Percentiles rank a stretch among this genome's conserved stretches.
Conservation (phyloP, 1,140 invertebrate species). For the Drosophila aff. region DNA sequence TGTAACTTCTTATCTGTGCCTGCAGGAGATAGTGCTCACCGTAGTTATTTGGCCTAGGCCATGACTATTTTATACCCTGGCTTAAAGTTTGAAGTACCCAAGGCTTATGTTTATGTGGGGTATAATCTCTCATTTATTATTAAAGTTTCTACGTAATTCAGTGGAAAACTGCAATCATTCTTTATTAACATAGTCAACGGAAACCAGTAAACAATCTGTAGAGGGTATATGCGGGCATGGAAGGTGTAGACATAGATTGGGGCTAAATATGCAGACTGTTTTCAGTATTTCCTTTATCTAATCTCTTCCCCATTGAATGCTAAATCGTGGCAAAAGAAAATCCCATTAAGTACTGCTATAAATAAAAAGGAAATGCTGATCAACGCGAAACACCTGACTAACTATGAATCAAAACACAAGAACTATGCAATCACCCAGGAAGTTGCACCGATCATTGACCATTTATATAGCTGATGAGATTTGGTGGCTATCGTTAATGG, state of each 20-base stretch:
- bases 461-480: slow-evolving; percentile 10
- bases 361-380: slow-evolving; percentile 26
- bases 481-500: background rate
- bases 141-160: background rate
- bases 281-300: slow-evolving; percentile 17
- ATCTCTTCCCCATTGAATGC: slow-evolving; percentile 30
- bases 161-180: background rate
- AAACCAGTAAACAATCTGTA: slow-evolving; percentile 1
- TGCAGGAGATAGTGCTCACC: slow-evolving; percentile 29
- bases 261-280: slow-evolving; percentile 2
- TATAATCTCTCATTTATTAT: background rate
- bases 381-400: slow-evolving; percentile 18
- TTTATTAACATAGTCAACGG: background rate
- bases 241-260: background rate
- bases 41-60: slow-evolving; percentile 7
- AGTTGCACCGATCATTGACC: slow-evolving; percentile 11
- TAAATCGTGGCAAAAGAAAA: slow-evolving; percentile 36
- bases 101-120: background rate
- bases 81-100: background rate
- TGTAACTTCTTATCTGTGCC: slow-evolving; percentile 59
- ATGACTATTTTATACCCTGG: slow-evolving; percentile 39
- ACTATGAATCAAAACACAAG: slow-evolving; percentile 24
- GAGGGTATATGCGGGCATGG: background rate
- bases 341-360: slow-evolving; percentile 23
- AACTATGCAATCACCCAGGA: slow-evolving; percentile 17